Evolutionary conservation across 2,888 invertebrate genomes (phyloP).

Genomic region (Pseudococcus jackbeardsleyi): DNA sequence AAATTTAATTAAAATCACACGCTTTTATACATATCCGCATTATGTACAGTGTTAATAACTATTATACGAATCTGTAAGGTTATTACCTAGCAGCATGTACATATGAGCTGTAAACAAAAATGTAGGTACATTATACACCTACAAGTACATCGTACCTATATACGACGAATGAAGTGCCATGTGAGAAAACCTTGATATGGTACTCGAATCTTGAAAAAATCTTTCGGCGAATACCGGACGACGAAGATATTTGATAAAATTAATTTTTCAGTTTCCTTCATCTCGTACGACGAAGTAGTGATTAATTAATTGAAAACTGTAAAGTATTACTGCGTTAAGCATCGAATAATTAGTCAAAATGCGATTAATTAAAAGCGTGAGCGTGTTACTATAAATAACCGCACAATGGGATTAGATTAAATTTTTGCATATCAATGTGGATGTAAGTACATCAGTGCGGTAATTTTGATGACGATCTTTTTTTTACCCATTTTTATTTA

Average conservation of each 20-base stretch:
- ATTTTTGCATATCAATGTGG: background rate
- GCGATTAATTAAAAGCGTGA: slow-evolving; percentile 45
- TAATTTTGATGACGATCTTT: background rate
- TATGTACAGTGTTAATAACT: too few relatives aligned
- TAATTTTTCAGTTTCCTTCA: slow-evolving; percentile 52
- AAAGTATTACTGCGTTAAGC: slow-evolving; percentile 33
- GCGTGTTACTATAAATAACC: slow-evolving; percentile 21
- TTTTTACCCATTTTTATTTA: background rate
- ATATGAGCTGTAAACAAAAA: too few relatives aligned
- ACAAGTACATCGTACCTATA: too few relatives aligned
- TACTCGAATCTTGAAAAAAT: background rate
- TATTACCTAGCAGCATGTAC: too few relatives aligned
- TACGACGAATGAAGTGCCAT: background rate
- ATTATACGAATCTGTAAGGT: too few relatives aligned
- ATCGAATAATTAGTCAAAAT: slow-evolving; percentile 45
- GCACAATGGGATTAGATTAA: slow-evolving; percentile 42
- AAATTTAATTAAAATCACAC: too few relatives aligned
- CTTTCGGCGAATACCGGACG: background rate
- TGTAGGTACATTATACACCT: background rate
- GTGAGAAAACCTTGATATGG: background rate
- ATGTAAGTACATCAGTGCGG: slow-evolving; percentile 4
- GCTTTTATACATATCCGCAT: too few relatives aligned
- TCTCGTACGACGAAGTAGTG: slow-evolving; percentile 11
- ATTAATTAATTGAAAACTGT: slow-evolving; percentile 42
- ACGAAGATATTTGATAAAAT: slow-evolving; percentile 48